These are phyloP conservation scores for Myopa testacea DNA, from an alignment of 2,888 invertebrate genomes.

Conservation along the genomic window DNA sequence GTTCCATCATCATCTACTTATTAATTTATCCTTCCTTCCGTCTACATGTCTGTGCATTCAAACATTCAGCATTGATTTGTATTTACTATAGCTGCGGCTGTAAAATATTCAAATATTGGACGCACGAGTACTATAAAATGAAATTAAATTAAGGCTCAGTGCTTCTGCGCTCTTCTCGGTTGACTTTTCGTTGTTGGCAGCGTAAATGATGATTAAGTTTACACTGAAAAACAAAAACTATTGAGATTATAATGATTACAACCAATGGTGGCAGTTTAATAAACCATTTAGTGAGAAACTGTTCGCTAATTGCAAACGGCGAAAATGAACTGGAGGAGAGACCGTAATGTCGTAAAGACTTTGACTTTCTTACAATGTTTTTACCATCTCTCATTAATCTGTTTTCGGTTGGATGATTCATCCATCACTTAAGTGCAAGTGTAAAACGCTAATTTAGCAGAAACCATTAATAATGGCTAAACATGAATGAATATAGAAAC, in stretches of 20 bases:
- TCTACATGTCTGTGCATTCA: background rate
- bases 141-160: background rate
- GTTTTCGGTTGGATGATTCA: too few species aligned
- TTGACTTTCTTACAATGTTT: slow-evolving; percentile 28
- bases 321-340: too few species aligned
- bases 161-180: too few species aligned
- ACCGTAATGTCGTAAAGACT: background rate
- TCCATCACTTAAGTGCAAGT: too few species aligned
- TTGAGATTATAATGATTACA: background rate
- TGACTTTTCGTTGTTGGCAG: too few species aligned
- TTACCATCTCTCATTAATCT: background rate
- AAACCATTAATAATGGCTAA: too few species aligned
- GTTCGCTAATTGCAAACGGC: background rate
- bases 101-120: background rate
- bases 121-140: background rate
- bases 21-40: slow-evolving; percentile 28
- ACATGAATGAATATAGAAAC: too few species aligned
- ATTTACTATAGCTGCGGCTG: slow-evolving; percentile 12
- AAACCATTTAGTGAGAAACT: background rate
- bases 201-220: background rate
- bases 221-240: background rate
- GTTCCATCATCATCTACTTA: slow-evolving; percentile 39
- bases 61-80: background rate
- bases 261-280: slow-evolving; percentile 22
- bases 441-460: too few species aligned